These are phyloP conservation scores for Mionectes olivaceus DNA, from an alignment of 2,797 vertebrate species.

Conservation along the genomic window DNA sequence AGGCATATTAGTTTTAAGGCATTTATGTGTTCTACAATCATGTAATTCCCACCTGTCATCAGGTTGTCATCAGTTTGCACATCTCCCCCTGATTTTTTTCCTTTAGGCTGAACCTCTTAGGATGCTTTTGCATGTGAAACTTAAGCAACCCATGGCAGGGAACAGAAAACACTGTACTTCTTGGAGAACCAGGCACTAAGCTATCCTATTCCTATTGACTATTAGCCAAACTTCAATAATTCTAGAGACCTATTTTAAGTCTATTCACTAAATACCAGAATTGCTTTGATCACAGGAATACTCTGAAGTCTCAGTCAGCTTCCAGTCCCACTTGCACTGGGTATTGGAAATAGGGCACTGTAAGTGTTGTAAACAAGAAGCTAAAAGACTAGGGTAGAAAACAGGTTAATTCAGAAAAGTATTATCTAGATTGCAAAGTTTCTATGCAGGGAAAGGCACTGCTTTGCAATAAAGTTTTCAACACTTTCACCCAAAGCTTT, in stretches of 20 bases:
- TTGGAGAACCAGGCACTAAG: background rate
- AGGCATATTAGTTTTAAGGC: background rate
- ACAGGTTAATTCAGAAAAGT: background rate
- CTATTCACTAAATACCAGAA: background rate
- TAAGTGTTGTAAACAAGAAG: background rate
- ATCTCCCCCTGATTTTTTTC: background rate
- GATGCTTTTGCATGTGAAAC: background rate
- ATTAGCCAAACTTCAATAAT: background rate
- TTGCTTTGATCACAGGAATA: background rate
- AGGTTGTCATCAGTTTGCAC: background rate
- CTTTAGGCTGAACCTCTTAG: background rate
- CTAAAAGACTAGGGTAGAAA: background rate
- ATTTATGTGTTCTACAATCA: background rate
- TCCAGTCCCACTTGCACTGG: background rate
- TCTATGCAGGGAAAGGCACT: background rate
- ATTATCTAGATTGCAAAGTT: background rate
- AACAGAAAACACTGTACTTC: background rate
- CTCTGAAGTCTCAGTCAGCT: background rate
- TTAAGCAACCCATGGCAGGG: background rate
- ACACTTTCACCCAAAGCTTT: background rate
- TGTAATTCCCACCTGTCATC: background rate
- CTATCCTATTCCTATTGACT: background rate
- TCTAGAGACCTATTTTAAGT: background rate
- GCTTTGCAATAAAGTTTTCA: background rate
- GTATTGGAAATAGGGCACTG: background rate